These are phyloP conservation scores for Aphaenogaster rudis DNA, from an alignment of 1,140 invertebrate genomes.

Conservation along the genomic window DNA sequence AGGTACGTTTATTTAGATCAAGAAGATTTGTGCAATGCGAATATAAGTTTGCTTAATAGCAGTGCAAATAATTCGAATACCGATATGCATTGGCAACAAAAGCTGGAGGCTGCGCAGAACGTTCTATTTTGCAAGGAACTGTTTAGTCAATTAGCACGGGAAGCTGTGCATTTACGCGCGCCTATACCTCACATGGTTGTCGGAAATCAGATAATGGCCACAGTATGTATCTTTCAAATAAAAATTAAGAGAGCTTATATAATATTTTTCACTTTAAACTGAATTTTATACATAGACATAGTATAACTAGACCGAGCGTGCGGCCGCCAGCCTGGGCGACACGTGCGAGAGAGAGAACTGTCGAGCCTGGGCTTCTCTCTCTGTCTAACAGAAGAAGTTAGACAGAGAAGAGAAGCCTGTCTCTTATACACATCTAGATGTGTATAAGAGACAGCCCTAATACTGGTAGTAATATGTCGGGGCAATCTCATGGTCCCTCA, in stretches of 20 bases:
- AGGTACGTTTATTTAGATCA: conserved; percentile 88
- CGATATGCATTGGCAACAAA: conserved; percentile 97
- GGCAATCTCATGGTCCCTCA: too few species aligned
- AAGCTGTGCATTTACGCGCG: conserved; percentile 97
- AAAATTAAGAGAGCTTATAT: neutral
- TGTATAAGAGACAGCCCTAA: too few species aligned
- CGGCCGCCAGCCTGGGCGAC: too few species aligned
- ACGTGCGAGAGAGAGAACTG: too few species aligned
- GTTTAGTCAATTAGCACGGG: conserved; percentile 97
- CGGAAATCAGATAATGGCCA: conserved; percentile 98
- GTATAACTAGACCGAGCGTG: too few species aligned
- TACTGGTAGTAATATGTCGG: too few species aligned
- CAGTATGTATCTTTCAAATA: conserved; percentile 87
- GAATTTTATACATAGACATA: too few species aligned
- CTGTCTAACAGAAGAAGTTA: too few species aligned
- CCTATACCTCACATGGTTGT: conserved; percentile 98
- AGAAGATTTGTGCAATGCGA: conserved; percentile 93
- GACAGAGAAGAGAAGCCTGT: too few species aligned
- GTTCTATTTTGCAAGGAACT: conserved; percentile 99
- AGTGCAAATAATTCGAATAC: conserved; percentile 90
- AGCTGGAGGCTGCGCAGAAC: conserved; percentile 98
- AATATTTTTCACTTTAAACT: conserved; percentile 38
- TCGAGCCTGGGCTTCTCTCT: too few species aligned
- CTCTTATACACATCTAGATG: too few species aligned
- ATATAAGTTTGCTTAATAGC: conserved; percentile 91